Conservation (phyloP, 2,888 invertebrate genomes). For the Ditula angustiorana region DNA sequence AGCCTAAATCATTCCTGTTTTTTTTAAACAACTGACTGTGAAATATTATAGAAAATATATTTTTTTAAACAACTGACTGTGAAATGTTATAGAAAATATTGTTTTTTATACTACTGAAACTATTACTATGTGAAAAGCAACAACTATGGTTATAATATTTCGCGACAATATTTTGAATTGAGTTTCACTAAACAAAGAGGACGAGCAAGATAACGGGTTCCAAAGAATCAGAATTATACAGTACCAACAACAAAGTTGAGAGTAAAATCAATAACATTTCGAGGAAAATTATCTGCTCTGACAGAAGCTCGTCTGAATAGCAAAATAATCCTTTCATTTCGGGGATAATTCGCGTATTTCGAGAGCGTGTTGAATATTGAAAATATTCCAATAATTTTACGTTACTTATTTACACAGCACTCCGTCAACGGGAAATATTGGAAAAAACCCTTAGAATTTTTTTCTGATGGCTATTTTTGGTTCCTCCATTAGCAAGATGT, state of each 20-base stretch:
- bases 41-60: too few species aligned
- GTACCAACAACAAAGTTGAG: slow-evolving; percentile 47
- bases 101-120: too few species aligned
- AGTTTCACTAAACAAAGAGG: background rate
- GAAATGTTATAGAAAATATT: too few species aligned
- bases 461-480: background rate
- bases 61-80: too few species aligned
- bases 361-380: slow-evolving; percentile 51
- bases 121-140: background rate
- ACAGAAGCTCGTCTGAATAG: slow-evolving; percentile 32
- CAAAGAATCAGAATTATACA: slow-evolving; percentile 8
- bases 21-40: too few species aligned
- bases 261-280: slow-evolving; percentile 35
- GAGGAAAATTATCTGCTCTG: slow-evolving; percentile 33
- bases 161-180: background rate
- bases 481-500: background rate
- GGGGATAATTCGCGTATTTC: slow-evolving; percentile 30
- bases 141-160: background rate
- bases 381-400: slow-evolving; percentile 40
- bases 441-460: slow-evolving; percentile 29
- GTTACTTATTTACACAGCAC: slow-evolving; percentile 38
- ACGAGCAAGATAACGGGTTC: background rate
- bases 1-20: too few species aligned
- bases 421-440: slow-evolving; percentile 59
- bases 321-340: slow-evolving; percentile 52